Evolutionary conservation across 2,888 invertebrate genomes (phyloP), one percentile per base, ranked within the genome.

Genomic region (Embidobia sp.): DNA sequence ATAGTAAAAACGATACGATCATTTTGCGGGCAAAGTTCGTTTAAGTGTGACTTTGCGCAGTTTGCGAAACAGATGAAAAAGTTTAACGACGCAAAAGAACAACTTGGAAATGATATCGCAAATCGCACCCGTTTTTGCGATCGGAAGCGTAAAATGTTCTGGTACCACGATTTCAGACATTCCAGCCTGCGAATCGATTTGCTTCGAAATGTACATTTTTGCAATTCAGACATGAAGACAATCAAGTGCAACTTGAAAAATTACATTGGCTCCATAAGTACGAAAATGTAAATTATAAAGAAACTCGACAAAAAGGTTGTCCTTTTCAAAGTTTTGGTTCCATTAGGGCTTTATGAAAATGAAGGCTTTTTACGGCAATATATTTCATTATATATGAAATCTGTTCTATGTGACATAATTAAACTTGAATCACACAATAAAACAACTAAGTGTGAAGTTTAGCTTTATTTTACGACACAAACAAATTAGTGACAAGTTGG

Each of bases 21-120:
- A 63, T 63, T 63, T 53, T 48, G 59, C 19, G 51, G 42, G 22
- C 11, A 26, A 55, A 63, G 27, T 83, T 82, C 77, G 44, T 5
- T 6, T 33, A 44, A 19, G 63, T 42, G 42, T 51, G 51, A 64
- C 64, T 61, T 35, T 44, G 31, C 22, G 31, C 4, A 83, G 82
- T 86, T 86, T 83, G 81, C 82, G 81, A 86, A 85, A 84, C 80
- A 83, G 84, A 86, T 83, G 85, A 86, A 86, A 86, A 87, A 87
- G 86, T 86, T 85, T 85, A 85, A 86, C 87, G 84, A 85, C 85
- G 85, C 83, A 83, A 80, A 82, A 80, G 80, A 81, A 81, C 78
- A 80, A 79, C 78, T 79, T 80, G 8, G 13, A 51, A 64, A 15
- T 27, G 64, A 51, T 51, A 64, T 8, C 27, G 3, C 16, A 15